Base-by-base conservation (phyloP, 2,888 invertebrate genomes). In the Salpingus planirostris region DNA sequence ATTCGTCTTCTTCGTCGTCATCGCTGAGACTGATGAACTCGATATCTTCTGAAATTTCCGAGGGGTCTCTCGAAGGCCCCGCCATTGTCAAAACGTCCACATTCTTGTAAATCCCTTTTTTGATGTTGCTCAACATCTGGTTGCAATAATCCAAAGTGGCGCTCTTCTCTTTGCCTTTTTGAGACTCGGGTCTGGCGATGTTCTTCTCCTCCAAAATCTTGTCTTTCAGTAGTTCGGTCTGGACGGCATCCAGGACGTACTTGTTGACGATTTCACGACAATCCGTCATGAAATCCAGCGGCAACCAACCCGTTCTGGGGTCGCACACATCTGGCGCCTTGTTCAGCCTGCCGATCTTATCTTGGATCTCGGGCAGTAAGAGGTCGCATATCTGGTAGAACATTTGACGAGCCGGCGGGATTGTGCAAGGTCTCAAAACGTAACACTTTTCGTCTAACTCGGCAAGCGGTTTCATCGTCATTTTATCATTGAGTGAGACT, bases 361-460 rank as follows among this genome's bases (percentile, higher is more conserved):
- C 76, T 59, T 90, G 79, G 18, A 93, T 80, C 64, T 89, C 87
- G 0, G 78, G 76, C 12, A 88, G 65, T 11, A 78, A 67, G 23
- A 93, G 70, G 62, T 95, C 88, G 53, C 85, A 84, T 54, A 80
- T 83, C 80, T 91, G 89, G 61, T 91, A 88, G 64, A 87, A 88
- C 70, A 89, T 86, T 64, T 93, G 92, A 21, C 88, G 66, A 27
- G 84, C 85, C 3, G 85, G 75, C 0, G 92, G 92, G 28, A 87
- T 64, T 43, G 74, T 68, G 7, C 82, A 82, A 2, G 86, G 83
- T 4, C 76, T 68, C 48, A 82, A 78, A 45, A 74, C 67, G 49
- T 73, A 78, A 24, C 61, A 57, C 38, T 64, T 65, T 43, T 73
- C 77, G 53, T 48, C 66, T 47, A 30, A 43, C 2, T 67, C 50